phyloP scores from a whole-genome alignment of 2,113 vertebrate genomes.

The Cygnus atratus region DNA sequence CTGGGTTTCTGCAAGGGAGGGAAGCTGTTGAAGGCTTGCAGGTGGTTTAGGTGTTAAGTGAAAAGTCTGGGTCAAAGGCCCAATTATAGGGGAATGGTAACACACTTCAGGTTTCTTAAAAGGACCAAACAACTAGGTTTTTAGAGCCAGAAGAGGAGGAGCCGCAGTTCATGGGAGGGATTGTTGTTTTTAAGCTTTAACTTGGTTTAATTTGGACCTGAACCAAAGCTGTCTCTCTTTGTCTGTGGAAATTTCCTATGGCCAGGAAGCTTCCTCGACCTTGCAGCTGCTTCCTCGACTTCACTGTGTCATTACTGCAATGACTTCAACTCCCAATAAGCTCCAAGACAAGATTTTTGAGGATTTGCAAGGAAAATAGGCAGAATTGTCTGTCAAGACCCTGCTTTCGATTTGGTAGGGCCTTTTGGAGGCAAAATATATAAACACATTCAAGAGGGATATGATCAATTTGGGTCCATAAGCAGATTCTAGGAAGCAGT shows the following conservation, averaged over 20 bases:
- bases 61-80: neutral
- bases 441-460: neutral
- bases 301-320: neutral
- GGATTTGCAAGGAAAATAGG: neutral
- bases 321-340: neutral
- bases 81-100: neutral
- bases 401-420: neutral
- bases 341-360: neutral
- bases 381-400: neutral
- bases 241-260: neutral
- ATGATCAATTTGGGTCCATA: neutral
- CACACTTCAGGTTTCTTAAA: neutral
- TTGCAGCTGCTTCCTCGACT: neutral
- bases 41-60: neutral
- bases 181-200: neutral
- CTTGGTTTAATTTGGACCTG: neutral
- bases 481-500: neutral
- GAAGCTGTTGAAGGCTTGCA: neutral
- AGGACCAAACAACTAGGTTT: neutral
- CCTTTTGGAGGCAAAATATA: neutral
- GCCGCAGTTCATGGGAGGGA: neutral
- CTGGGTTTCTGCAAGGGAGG: neutral
- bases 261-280: neutral
- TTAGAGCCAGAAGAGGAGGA: neutral
- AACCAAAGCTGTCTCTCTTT: neutral